Percentiles rank a stretch among this genome's conserved stretches.
These are phyloP conservation scores for Stenotaenia linearis DNA, from an alignment of 2,888 invertebrate species.

Conservation along the genomic window DNA sequence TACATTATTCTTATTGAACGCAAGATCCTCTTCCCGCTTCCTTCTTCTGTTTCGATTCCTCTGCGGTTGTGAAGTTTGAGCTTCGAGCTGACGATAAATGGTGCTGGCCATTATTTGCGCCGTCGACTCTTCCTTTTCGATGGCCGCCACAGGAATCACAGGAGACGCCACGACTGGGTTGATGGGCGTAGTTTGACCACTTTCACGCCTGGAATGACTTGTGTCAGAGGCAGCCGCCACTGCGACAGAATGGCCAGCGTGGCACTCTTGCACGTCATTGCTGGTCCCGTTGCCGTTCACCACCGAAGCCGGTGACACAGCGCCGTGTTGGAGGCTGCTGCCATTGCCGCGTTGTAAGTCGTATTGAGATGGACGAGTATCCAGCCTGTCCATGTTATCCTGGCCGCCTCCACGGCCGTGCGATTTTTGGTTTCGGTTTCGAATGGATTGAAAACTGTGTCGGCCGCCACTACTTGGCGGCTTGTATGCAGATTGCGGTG, in stretches of 20 bases:
- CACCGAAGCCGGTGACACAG: conserved; percentile 36
- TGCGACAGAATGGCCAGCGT: conserved; percentile 33
- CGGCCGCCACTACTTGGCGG: conserved; percentile 49
- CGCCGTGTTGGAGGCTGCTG: conserved; percentile 27
- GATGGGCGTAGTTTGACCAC: conserved; percentile 30
- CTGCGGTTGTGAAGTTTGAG: conserved; percentile 27
- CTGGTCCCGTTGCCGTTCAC: conserved; percentile 29
- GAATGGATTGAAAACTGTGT: conserved; percentile 43
- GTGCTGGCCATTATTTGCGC: background rate
- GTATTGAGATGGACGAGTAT: conserved; percentile 17
- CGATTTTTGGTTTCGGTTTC: conserved; percentile 41
- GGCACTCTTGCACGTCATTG: background rate
- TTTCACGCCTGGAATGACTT: conserved; percentile 31
- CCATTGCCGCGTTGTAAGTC: conserved; percentile 46
- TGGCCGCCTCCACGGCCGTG: conserved; percentile 18
- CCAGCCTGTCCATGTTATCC: conserved; percentile 30
- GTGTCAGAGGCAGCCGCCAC: background rate
- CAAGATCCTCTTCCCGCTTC: conserved; percentile 35
- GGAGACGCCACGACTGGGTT: background rate
- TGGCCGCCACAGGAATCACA: background rate
- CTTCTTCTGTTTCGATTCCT: conserved; percentile 36
- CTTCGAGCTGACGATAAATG: conserved; percentile 8
- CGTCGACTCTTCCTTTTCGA: conserved; percentile 28
- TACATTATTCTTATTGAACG: conserved; percentile 17
- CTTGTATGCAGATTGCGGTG: conserved; percentile 59